Evolutionary conservation across 2,888 invertebrate genomes (phyloP).

Genomic region (Stratiomys singularior): DNA sequence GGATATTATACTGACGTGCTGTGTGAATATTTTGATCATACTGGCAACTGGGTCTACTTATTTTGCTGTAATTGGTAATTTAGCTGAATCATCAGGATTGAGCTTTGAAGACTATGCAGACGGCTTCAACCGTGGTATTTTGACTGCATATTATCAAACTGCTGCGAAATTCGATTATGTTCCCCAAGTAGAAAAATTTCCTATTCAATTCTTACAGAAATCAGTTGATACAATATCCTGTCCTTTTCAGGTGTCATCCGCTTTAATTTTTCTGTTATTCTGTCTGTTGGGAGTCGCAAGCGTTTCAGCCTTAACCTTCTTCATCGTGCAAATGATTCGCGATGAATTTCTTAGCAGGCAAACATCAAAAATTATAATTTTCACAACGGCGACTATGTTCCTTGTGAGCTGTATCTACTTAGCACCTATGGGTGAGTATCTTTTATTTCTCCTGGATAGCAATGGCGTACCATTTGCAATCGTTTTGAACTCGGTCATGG

Average conservation of each 20-base stretch:
- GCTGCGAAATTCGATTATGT: slow-evolving; percentile 17
- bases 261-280: not conserved
- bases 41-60: not conserved
- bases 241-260: slow-evolving; percentile 26
- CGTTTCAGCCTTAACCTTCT: slow-evolving; percentile 1
- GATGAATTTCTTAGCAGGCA: slow-evolving; percentile 18
- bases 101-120: not conserved
- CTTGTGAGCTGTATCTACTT: not conserved
- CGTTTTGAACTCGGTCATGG: slow-evolving; percentile 1
- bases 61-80: slow-evolving; percentile 6
- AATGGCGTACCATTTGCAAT: slow-evolving; percentile 2
- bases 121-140: not conserved
- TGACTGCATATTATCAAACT: not conserved
- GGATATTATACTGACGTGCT: not conserved
- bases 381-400: not conserved
- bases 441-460: not conserved
- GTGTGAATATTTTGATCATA: not conserved
- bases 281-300: not conserved
- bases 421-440: slow-evolving; percentile 14
- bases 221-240: not conserved
- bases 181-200: slow-evolving; percentile 20
- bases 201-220: not conserved
- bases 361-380: not conserved
- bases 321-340: slow-evolving; percentile 25
- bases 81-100: not conserved